phyloP scores from a whole-genome alignment of 2,797 vertebrate genomes.

The Lutjanus argentimaculatus region DNA sequence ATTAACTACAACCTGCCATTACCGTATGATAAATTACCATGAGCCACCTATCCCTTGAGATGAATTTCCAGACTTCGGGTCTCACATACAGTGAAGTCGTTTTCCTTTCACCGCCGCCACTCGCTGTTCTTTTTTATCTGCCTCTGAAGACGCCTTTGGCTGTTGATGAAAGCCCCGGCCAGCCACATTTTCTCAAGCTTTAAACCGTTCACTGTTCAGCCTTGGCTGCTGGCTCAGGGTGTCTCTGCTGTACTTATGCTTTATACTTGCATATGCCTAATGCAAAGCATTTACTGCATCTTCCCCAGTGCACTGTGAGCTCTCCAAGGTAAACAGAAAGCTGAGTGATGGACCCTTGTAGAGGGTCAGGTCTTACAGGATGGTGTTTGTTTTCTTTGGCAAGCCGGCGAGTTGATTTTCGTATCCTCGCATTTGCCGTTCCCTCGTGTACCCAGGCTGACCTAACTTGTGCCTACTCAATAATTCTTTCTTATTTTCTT shows the following conservation, averaged over 20 bases:
- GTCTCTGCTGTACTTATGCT: constrained; percentile 39
- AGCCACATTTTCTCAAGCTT: constrained; percentile 55
- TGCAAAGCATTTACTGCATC: constrained; percentile 49
- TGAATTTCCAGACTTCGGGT: constrained; percentile 46
- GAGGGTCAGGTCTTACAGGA: constrained; percentile 31
- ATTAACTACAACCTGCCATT: constrained; percentile 30
- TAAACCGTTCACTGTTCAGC: constrained; percentile 63
- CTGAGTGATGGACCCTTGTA: constrained; percentile 47
- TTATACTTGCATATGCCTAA: constrained; percentile 56
- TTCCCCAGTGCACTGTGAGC: constrained; percentile 27
- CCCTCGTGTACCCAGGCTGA: constrained; percentile 36
- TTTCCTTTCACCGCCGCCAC: constrained; percentile 42
- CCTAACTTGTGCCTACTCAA: constrained; percentile 51
- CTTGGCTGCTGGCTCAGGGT: constrained; percentile 60
- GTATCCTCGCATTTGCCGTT: constrained; percentile 6
- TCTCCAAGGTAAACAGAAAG: constrained; percentile 56
- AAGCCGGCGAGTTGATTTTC: constrained; percentile 25
- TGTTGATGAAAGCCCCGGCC: constrained; percentile 71
- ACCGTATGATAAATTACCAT: constrained; percentile 26
- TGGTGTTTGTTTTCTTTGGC: constrained; percentile 44
- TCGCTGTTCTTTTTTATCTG: constrained; percentile 38
- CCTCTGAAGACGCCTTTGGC: constrained; percentile 73
- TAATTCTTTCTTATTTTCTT: constrained; percentile 67
- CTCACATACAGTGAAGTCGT: constrained; percentile 50
- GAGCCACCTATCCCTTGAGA: constrained; percentile 43